phyloP scores from a whole-genome alignment of 2,797 vertebrate species.

The Rhinella marina region DNA sequence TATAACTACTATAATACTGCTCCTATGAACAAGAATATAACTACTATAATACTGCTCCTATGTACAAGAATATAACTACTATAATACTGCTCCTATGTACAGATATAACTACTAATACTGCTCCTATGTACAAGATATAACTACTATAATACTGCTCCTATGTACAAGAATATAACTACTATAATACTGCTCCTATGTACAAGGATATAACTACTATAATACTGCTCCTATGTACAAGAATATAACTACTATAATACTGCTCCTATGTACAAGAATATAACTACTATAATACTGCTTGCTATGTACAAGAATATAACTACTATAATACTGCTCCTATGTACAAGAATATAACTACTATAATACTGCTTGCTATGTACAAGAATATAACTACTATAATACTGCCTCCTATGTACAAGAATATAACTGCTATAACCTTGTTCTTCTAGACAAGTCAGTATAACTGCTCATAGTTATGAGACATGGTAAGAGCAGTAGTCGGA shows the following conservation, averaged over 20 bases:
- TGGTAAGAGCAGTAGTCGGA: too few species aligned
- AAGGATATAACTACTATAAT: constrained; percentile 12
- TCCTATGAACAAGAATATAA: neutral
- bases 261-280: too few species aligned
- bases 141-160: neutral
- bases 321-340: too few species aligned
- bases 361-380: too few species aligned
- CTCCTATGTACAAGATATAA: neutral
- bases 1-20: neutral
- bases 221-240: neutral
- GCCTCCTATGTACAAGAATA: too few species aligned
- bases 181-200: constrained; percentile 2
- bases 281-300: too few species aligned
- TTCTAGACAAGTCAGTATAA: too few species aligned
- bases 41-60: neutral
- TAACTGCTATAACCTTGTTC: too few species aligned
- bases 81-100: constrained; percentile 8
- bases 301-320: too few species aligned
- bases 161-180: neutral
- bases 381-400: too few species aligned
- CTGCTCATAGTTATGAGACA: too few species aligned
- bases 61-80: constrained; percentile 5
- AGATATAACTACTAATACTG: constrained; percentile 5
- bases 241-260: neutral
- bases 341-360: too few species aligned